Evolutionary conservation across 2,797 vertebrate genomes (phyloP).

Genomic region (Bradypus variegatus): DNA sequence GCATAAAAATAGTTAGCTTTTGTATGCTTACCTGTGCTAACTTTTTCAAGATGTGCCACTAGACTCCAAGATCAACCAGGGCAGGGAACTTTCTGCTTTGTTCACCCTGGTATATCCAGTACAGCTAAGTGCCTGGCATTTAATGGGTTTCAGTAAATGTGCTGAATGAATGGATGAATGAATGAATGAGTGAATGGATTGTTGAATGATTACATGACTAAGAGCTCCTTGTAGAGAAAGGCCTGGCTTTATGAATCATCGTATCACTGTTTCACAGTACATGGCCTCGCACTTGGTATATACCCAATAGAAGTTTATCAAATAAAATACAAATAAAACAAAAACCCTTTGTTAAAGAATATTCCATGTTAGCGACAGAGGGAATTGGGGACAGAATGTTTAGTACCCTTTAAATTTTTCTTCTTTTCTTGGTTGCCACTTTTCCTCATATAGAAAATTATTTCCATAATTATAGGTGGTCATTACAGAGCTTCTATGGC

Average conservation of each 20-base stretch:
- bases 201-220: not conserved
- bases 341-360: not conserved
- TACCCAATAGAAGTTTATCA: not conserved
- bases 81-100: not conserved
- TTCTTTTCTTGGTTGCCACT: not conserved
- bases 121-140: too few relatives aligned
- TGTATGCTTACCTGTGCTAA: not conserved
- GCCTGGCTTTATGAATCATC: not conserved
- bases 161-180: not conserved
- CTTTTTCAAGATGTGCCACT: not conserved
- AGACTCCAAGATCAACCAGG: not conserved
- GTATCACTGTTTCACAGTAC: not conserved
- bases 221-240: not conserved
- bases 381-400: not conserved
- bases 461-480: not conserved
- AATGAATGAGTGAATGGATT: not conserved
- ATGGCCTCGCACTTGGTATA: not conserved
- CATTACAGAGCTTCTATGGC: not conserved
- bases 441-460: conserved; percentile 12
- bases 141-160: not conserved
- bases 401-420: not conserved
- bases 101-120: not conserved
- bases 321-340: not conserved
- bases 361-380: not conserved
- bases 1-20: not conserved